These are phyloP conservation scores for Pterophyllum scalare DNA, from an alignment of 2,113 vertebrate species.

Conservation along the genomic window DNA sequence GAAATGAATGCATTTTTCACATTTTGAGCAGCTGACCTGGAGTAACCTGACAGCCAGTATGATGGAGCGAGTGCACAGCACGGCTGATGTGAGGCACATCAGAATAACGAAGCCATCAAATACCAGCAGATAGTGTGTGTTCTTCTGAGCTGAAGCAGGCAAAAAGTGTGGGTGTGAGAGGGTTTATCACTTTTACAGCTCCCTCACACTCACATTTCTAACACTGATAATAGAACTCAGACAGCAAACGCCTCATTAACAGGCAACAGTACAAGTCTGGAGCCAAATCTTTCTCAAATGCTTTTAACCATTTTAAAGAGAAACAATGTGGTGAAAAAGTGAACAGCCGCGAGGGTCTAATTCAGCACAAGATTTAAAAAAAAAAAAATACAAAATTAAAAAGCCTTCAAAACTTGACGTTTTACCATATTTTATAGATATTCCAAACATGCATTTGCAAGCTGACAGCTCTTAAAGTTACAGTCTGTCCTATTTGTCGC, in stretches of 20 bases:
- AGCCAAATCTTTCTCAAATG: not conserved
- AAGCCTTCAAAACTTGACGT: not conserved
- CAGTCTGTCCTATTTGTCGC: not conserved
- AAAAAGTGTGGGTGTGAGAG: not conserved
- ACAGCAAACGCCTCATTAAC: constrained; percentile 20
- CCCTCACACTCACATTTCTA: constrained; percentile 18
- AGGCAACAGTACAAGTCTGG: not conserved
- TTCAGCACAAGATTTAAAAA: not conserved
- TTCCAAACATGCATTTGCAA: not conserved
- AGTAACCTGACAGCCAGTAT: constrained; percentile 88
- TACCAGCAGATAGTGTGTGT: constrained; percentile 86
- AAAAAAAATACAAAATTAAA: no score
- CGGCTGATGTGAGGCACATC: constrained; percentile 88
- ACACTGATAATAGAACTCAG: constrained; percentile 10
- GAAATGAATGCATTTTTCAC: not conserved
- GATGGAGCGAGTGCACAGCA: constrained; percentile 92
- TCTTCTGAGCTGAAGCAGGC: constrained; percentile 87
- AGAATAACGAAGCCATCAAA: constrained; percentile 92
- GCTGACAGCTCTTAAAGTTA: not conserved
- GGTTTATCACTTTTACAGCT: constrained; percentile 44
- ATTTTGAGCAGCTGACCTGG: constrained; percentile 79
- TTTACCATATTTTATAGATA: not conserved
- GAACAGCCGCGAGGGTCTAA: not conserved
- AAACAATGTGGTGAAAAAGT: not conserved
- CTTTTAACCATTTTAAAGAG: not conserved